Conservation (phyloP, 2,888 invertebrate species). For the Marronus borbonicus region DNA sequence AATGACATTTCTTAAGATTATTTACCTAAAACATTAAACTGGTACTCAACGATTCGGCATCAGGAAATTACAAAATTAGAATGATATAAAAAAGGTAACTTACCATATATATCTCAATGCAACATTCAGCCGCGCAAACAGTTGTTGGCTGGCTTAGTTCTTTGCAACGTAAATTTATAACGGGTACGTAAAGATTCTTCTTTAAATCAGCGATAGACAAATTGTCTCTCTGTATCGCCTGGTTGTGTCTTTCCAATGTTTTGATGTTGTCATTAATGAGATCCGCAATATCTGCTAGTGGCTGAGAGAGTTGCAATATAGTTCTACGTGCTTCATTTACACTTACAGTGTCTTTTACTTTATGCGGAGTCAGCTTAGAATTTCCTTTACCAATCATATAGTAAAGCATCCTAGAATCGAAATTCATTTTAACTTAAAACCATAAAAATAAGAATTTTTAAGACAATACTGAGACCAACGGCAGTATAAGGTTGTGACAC, state of each 20-base stretch:
- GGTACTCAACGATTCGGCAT: background rate
- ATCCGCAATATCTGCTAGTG: constrained; percentile 66
- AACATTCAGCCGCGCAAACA: constrained; percentile 54
- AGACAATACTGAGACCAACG: too few relatives aligned
- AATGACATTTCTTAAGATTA: constrained; percentile 62
- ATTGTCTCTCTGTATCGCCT: constrained; percentile 46
- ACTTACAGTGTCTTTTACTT: constrained; percentile 62
- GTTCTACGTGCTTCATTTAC: constrained; percentile 65
- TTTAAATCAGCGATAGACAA: constrained; percentile 51
- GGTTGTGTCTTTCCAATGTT: constrained; percentile 60
- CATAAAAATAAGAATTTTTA: too few relatives aligned
- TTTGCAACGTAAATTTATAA: constrained; percentile 52
- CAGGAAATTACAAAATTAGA: constrained; percentile 4
- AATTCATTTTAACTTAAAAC: too few relatives aligned
- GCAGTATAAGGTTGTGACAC: too few relatives aligned
- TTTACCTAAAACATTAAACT: constrained; percentile 58
- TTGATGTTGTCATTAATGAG: constrained; percentile 64
- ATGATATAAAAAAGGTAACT: constrained; percentile 25
- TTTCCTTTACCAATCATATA: constrained; percentile 31
- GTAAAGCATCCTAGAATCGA: too few relatives aligned
- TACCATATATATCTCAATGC: constrained; percentile 57
- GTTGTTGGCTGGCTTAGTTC: constrained; percentile 54
- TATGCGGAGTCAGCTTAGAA: constrained; percentile 60
- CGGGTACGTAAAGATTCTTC: constrained; percentile 53
- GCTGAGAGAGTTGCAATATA: constrained; percentile 64